Conservation (phyloP, 2,113 vertebrate genomes). For the Thermophis baileyi region DNA sequence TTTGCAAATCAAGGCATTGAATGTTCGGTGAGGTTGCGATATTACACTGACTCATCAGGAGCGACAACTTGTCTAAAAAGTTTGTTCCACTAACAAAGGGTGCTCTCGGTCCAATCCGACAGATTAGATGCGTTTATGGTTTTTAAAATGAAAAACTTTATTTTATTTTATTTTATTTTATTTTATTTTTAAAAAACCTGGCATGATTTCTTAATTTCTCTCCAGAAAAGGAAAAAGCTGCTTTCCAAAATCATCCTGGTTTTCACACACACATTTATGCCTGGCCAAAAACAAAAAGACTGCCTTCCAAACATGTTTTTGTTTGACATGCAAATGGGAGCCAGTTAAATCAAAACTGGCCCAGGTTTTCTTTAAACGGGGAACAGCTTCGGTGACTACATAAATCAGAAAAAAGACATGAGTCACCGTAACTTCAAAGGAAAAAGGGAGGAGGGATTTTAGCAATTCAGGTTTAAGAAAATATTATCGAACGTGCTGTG, state of each 20-base stretch:
- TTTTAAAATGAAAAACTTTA: background rate
- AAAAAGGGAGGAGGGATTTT: background rate
- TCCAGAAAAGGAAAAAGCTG: background rate
- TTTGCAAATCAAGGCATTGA: background rate
- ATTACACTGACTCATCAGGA: background rate
- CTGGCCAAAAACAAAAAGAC: background rate
- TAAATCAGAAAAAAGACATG: background rate
- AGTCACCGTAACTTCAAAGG: background rate
- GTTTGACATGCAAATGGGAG: background rate
- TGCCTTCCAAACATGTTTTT: background rate
- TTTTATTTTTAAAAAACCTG: background rate
- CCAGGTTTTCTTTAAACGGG: background rate
- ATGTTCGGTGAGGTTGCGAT: background rate
- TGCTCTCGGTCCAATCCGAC: background rate
- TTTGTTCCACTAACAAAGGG: background rate
- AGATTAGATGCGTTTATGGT: background rate
- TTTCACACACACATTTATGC: background rate
- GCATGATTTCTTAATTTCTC: background rate
- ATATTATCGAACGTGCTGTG: background rate
- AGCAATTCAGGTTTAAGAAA: background rate
- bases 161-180: too few relatives aligned
- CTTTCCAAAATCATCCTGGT: background rate
- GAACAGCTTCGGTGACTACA: background rate
- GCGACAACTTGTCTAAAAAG: background rate
- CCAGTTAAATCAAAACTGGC: background rate